These are phyloP conservation scores for Dendrocopos noguchii DNA, from an alignment of 2,113 vertebrate species.

Conservation along the genomic window DNA sequence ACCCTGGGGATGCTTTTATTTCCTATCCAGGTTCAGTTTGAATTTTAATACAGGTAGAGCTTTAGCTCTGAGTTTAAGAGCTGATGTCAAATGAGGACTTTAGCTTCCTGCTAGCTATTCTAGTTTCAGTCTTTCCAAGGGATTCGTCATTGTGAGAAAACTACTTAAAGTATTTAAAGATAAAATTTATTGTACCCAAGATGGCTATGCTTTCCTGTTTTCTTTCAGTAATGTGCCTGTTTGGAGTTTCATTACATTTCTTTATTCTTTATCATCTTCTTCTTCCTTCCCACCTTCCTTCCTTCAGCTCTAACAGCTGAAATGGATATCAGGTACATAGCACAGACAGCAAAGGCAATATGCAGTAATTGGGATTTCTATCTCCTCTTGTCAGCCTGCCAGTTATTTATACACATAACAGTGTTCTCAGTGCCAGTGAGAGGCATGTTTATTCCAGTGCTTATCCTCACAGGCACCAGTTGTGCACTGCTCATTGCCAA, in stretches of 20 bases:
- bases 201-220: not conserved
- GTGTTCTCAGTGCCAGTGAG: not conserved
- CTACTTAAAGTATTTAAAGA: constrained; percentile 13
- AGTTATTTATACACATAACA: not conserved
- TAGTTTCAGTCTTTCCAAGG: not conserved
- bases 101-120: not conserved
- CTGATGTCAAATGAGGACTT: constrained; percentile 1
- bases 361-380: not conserved
- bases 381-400: not conserved
- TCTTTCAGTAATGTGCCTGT: not conserved
- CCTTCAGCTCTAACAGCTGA: not conserved
- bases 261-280: constrained; percentile 30
- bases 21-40: not conserved
- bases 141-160: not conserved
- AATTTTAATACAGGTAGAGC: not conserved
- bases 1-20: not conserved
- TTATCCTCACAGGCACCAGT: not conserved
- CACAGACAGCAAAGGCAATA: not conserved
- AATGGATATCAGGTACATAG: not conserved
- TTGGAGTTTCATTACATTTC: constrained; percentile 8
- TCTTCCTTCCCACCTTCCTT: not conserved
- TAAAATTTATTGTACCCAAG: constrained; percentile 1
- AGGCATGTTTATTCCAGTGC: not conserved
- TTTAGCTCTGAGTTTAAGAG: not conserved
- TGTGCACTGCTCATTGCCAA: not conserved